These are phyloP conservation scores for Procambarus clarkii DNA, from an alignment of 1,140 invertebrate genomes.

Conservation along the genomic window DNA sequence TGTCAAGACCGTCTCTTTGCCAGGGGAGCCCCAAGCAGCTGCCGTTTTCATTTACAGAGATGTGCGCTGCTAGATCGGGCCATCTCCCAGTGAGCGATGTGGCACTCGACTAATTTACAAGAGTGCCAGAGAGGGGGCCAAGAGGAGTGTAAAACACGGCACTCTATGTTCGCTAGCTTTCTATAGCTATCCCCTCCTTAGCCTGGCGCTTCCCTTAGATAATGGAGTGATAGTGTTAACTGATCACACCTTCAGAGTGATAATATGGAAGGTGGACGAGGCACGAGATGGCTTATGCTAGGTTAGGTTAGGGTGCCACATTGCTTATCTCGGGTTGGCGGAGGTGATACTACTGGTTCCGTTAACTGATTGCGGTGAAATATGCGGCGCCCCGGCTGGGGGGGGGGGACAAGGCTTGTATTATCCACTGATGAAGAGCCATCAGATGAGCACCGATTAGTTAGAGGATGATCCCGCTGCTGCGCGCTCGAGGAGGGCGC, in stretches of 20 bases:
- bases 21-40: background rate
- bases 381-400: background rate
- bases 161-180: background rate
- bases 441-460: constrained; percentile 26
- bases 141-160: background rate
- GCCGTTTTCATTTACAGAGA: background rate
- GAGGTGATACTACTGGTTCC: background rate
- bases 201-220: background rate
- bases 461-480: background rate
- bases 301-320: background rate
- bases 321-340: background rate
- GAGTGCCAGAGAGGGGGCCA: background rate
- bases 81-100: background rate
- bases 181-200: background rate
- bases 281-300: background rate
- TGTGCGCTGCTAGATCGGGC: background rate
- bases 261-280: background rate
- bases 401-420: background rate
- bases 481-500: background rate
- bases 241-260: background rate
- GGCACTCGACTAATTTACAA: background rate
- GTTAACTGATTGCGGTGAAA: constrained; percentile 41
- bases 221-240: background rate
- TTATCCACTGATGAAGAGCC: background rate
- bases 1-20: background rate